phyloP scores from a whole-genome alignment of 2,888 invertebrate species.

The Acanthacorydalis orientalis region DNA sequence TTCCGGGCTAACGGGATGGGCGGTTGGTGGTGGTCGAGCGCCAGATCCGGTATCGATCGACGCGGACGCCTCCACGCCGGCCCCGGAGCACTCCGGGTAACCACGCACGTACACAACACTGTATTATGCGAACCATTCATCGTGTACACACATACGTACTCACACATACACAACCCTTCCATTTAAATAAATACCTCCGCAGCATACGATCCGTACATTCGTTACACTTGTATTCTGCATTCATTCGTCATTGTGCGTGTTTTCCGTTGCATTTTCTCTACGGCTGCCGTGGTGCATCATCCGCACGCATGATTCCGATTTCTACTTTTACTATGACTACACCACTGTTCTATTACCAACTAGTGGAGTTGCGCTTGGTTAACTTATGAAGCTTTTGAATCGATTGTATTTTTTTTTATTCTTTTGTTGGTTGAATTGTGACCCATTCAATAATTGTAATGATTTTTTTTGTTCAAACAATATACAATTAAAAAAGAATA shows the following conservation, averaged over 20 bases:
- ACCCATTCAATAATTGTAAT: no score
- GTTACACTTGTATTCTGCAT: neutral
- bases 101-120: neutral
- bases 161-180: neutral
- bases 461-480: no score
- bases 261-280: neutral
- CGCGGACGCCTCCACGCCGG: neutral
- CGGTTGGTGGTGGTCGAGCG: constrained; percentile 1
- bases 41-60: constrained; percentile 5
- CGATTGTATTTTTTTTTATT: no score
- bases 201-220: neutral
- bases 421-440: no score
- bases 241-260: neutral
- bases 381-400: no score
- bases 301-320: no score
- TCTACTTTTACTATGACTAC: no score
- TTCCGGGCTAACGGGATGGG: neutral
- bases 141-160: neutral
- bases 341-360: no score
- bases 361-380: no score
- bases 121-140: neutral
- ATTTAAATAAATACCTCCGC: neutral
- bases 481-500: no score
- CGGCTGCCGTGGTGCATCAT: no score
- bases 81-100: constrained; percentile 2